Conservation (phyloP, 2,797 vertebrate genomes). For the Argya squamiceps region DNA sequence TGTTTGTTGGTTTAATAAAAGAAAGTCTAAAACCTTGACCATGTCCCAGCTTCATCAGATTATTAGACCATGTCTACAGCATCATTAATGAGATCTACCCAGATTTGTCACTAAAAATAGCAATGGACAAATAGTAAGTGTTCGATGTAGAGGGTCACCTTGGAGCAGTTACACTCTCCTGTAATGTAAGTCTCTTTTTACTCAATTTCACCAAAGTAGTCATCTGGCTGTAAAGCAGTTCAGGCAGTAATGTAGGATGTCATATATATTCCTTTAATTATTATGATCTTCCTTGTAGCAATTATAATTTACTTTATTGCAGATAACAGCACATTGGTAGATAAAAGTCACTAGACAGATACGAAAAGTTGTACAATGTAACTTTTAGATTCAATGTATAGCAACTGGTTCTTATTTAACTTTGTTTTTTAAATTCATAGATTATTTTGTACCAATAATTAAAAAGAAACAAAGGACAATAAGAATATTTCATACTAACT, state of each 20-base stretch:
- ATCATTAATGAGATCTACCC: constrained; percentile 45
- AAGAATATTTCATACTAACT: constrained; percentile 27
- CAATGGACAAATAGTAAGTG: constrained; percentile 8
- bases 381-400: background rate
- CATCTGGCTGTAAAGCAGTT: constrained; percentile 59
- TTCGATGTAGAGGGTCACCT: constrained; percentile 31
- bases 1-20: constrained; percentile 5
- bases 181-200: constrained; percentile 51
- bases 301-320: constrained; percentile 73
- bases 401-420: background rate
- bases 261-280: constrained; percentile 73
- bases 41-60: constrained; percentile 42
- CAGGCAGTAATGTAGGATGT: constrained; percentile 54
- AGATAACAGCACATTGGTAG: constrained; percentile 61
- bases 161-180: background rate
- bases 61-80: background rate
- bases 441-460: background rate
- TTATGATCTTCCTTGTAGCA: constrained; percentile 64
- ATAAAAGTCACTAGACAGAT: constrained; percentile 53
- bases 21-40: background rate
- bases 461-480: background rate
- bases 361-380: background rate
- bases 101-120: constrained; percentile 60
- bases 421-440: background rate
- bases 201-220: constrained; percentile 29